phyloP scores from a whole-genome alignment of 1,140 invertebrate species.

The Heliconius eleuchia region DNA sequence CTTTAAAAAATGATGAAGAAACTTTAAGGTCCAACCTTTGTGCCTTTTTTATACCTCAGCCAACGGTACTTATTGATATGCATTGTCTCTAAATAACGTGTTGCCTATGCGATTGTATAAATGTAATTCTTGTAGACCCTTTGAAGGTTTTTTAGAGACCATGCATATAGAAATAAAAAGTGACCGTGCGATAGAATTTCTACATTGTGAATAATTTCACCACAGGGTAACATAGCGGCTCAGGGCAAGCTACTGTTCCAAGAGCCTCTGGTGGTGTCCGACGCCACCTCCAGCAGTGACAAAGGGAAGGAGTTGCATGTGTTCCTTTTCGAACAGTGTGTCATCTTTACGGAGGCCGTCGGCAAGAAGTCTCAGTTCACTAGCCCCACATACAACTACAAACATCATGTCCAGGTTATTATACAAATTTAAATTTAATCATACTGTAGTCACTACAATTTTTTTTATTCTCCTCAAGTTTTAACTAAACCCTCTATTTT shows the following conservation, averaged over 20 bases:
- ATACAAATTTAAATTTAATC: neutral
- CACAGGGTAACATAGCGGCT: slow-evolving; percentile 97
- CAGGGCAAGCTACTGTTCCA: slow-evolving; percentile 97
- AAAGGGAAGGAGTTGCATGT: slow-evolving; percentile 94
- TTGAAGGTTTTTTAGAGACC: neutral
- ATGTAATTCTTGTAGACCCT: neutral
- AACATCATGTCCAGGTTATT: slow-evolving; percentile 96
- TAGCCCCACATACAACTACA: slow-evolving; percentile 97
- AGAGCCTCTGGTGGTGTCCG: slow-evolving; percentile 92
- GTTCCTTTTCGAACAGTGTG: slow-evolving; percentile 99
- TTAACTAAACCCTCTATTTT: too few relatives aligned
- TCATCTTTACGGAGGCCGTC: slow-evolving; percentile 97
- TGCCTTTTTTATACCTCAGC: neutral
- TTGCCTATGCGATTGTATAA: slow-evolving; percentile 1
- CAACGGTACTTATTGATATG: neutral
- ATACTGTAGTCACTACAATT: too few relatives aligned
- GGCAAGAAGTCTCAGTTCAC: slow-evolving; percentile 97
- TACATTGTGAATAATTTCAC: slow-evolving; percentile 24
- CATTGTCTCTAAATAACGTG: neutral
- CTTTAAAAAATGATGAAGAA: too few relatives aligned
- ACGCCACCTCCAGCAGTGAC: slow-evolving; percentile 82
- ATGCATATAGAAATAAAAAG: neutral
- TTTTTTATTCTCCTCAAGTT: too few relatives aligned
- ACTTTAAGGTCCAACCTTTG: too few relatives aligned
- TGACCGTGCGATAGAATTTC: neutral